Evolutionary conservation across 2,113 vertebrate species (phyloP).

Genomic region (Trinectes maculatus): DNA sequence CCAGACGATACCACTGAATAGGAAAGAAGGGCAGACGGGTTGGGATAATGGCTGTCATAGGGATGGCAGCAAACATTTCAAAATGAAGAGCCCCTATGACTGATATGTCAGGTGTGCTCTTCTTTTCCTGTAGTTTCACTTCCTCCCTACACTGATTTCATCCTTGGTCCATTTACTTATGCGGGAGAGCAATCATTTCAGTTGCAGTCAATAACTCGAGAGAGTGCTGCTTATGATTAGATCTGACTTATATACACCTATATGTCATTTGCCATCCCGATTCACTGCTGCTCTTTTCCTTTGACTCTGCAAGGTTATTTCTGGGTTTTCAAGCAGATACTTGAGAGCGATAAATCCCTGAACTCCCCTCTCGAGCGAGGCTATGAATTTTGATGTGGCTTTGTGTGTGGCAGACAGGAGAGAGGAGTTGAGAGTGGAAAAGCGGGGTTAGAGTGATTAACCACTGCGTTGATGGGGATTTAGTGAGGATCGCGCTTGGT

Average conservation of each 20-base stretch:
- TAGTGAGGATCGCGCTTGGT: slow-evolving; percentile 86
- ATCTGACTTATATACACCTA: slow-evolving; percentile 20
- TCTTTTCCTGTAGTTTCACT: background rate
- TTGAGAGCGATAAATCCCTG: slow-evolving; percentile 71
- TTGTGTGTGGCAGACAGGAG: slow-evolving; percentile 79
- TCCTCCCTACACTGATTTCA: background rate
- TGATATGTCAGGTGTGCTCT: slow-evolving; percentile 26
- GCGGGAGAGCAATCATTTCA: slow-evolving; percentile 1
- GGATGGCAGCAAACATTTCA: slow-evolving; percentile 78
- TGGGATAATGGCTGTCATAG: slow-evolving; percentile 58
- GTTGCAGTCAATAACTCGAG: slow-evolving; percentile 17
- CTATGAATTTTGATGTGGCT: slow-evolving; percentile 87
- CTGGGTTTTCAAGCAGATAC: slow-evolving; percentile 66
- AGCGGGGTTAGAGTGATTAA: slow-evolving; percentile 85
- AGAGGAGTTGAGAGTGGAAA: slow-evolving; percentile 65
- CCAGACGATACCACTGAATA: slow-evolving; percentile 4
- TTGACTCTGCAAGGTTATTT: slow-evolving; percentile 49
- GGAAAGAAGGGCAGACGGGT: slow-evolving; percentile 26
- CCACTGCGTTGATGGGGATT: slow-evolving; percentile 84
- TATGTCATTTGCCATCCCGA: slow-evolving; percentile 21
- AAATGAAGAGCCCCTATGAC: slow-evolving; percentile 82
- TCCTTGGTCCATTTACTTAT: slow-evolving; percentile 1
- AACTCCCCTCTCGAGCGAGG: slow-evolving; percentile 69
- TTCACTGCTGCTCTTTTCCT: slow-evolving; percentile 49
- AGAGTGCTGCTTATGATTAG: slow-evolving; percentile 21